Conservation (phyloP, 1,140 invertebrate species). For the Drosophila nebulosa region DNA sequence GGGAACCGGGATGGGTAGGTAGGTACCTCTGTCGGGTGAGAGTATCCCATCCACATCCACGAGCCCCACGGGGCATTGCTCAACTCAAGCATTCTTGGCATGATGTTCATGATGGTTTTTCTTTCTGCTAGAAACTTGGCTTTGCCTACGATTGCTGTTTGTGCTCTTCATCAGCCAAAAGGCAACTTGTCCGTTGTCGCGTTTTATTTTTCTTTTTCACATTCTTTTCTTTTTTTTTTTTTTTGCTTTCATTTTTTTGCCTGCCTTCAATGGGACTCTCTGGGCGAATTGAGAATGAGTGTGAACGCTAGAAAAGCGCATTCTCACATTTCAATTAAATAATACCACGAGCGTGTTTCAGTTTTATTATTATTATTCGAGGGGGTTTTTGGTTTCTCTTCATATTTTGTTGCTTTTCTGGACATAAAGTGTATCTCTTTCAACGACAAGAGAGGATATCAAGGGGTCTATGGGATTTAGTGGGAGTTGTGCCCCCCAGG, state of each 20-base stretch:
- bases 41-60: conserved; percentile 11
- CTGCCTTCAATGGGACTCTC: conserved; percentile 59
- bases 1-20: background rate
- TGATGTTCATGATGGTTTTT: conserved; percentile 4
- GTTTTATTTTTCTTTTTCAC: conserved; percentile 2
- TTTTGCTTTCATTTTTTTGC: background rate
- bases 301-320: conserved; percentile 65
- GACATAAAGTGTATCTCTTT: conserved; percentile 6
- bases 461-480: background rate
- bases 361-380: conserved; percentile 26
- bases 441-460: background rate
- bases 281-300: conserved; percentile 25
- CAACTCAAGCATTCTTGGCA: conserved; percentile 58
- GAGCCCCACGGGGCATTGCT: conserved; percentile 69
- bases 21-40: background rate
- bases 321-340: conserved; percentile 78
- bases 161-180: conserved; percentile 62
- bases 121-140: conserved; percentile 22
- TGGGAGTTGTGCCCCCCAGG: background rate
- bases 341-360: conserved; percentile 53
- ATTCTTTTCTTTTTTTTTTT: background rate
- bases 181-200: conserved; percentile 13
- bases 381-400: background rate
- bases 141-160: conserved; percentile 65
- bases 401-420: conserved; percentile 1